Percentiles rank a stretch among this genome's conserved stretches.
phyloP scores from a whole-genome alignment of 2,888 invertebrate genomes.

The Cosmia pyralina region DNA sequence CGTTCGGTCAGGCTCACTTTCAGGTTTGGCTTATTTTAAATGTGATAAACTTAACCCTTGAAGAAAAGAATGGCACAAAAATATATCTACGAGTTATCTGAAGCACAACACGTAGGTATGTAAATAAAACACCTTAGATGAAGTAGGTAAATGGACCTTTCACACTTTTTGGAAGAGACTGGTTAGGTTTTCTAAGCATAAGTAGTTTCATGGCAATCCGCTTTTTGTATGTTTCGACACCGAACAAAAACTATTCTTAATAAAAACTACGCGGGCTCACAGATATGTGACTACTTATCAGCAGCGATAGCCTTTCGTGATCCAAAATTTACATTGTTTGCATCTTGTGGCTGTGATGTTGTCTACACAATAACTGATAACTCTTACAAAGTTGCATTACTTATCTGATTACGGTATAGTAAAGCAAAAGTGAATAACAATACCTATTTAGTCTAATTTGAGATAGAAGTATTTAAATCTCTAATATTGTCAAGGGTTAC shows the following conservation, averaged over 20 bases:
- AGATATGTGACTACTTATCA: not conserved
- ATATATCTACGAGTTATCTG: not conserved
- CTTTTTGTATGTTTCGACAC: not conserved
- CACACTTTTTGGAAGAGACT: conserved; percentile 1
- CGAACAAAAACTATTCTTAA: not conserved
- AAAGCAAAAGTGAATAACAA: conserved; percentile 3
- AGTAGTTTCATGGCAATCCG: not conserved
- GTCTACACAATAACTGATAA: not conserved
- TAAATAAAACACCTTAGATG: not conserved
- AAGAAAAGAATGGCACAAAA: not conserved
- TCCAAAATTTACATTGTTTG: not conserved
- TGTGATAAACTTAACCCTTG: not conserved
- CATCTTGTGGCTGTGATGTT: conserved; percentile 3
- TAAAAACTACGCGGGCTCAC: not conserved
- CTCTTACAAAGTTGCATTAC: conserved; percentile 3
- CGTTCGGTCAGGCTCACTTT: too few species aligned
- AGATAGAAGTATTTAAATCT: conserved; percentile 5
- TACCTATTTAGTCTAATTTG: not conserved
- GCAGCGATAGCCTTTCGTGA: not conserved
- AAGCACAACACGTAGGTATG: not conserved
- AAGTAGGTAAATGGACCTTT: not conserved
- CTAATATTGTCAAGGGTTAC: conserved; percentile 3
- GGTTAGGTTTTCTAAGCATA: not conserved
- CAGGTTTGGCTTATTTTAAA: not conserved
- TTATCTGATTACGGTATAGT: conserved; percentile 7